Percentiles rank a stretch among this genome's conserved stretches.
Conservation (phyloP, 92 coral and sea anemone species). For the Siderastrea radians region DNA sequence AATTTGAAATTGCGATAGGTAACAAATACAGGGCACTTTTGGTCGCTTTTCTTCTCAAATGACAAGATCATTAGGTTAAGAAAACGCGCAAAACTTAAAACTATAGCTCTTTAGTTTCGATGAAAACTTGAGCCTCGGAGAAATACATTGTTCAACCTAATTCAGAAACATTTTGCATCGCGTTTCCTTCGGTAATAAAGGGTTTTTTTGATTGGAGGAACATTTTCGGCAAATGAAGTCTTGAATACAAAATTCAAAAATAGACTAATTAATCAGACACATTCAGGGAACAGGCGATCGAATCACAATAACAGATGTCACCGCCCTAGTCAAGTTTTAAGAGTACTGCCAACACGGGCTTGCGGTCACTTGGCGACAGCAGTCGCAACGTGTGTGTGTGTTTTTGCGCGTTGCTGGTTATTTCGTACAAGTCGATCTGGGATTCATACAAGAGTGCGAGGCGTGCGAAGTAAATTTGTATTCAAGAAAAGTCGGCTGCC, state of each 20-base stretch:
- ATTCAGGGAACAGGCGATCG: slow-evolving; percentile 8
- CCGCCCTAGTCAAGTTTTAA: neutral
- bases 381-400: slow-evolving; percentile 20
- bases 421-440: neutral
- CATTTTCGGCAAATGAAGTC: slow-evolving; percentile 11
- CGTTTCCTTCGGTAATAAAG: neutral
- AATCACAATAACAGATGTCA: slow-evolving; percentile 42
- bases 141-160: slow-evolving; percentile 6
- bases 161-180: neutral
- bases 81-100: neutral
- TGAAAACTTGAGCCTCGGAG: neutral
- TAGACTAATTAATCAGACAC: slow-evolving; percentile 73
- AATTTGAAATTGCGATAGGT: slow-evolving; percentile 54
- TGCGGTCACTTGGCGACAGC: slow-evolving; percentile 46
- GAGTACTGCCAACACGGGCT: slow-evolving; percentile 14
- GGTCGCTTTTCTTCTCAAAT: slow-evolving; percentile 7
- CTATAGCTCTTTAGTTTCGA: neutral
- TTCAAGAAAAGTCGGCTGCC: neutral
- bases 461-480: neutral
- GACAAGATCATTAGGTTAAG: neutral
- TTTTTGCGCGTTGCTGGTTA: neutral
- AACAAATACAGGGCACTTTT: slow-evolving; percentile 10
- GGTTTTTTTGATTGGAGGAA: slow-evolving; percentile 4
- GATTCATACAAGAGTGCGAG: neutral
- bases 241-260: slow-evolving; percentile 58